These are phyloP conservation scores for Mantis religiosa DNA, from an alignment of 2,888 invertebrate species.

Conservation along the genomic window DNA sequence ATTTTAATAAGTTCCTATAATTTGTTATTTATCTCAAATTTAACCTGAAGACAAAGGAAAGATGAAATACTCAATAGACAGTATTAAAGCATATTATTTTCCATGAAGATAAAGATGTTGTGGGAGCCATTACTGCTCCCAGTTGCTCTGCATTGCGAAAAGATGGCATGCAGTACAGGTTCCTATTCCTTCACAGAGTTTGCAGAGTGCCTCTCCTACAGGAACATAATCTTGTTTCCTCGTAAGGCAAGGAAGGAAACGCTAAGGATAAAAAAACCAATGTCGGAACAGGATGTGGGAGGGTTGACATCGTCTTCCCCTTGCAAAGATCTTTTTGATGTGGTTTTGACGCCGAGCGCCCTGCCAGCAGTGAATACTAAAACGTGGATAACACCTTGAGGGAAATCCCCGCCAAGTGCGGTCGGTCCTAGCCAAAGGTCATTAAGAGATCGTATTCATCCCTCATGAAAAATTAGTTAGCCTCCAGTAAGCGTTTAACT, in stretches of 20 bases:
- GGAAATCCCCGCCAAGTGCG: not conserved
- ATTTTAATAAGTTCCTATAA: too few relatives aligned
- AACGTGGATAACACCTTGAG: not conserved
- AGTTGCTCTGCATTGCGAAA: too few relatives aligned
- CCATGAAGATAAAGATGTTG: too few relatives aligned
- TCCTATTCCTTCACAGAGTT: not conserved
- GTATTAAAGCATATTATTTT: too few relatives aligned
- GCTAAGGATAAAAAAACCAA: not conserved
- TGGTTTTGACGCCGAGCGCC: slow-evolving; percentile 8
- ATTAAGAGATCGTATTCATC: not conserved
- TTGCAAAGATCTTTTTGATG: slow-evolving; percentile 10
- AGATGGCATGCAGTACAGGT: not conserved
- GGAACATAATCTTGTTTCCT: not conserved
- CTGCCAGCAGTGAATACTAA: not conserved
- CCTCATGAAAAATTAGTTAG: not conserved
- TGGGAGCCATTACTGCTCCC: not conserved
- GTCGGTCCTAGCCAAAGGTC: not conserved
- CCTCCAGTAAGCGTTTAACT: not conserved
- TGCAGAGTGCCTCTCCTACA: not conserved
- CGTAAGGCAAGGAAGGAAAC: not conserved
- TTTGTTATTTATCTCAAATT: too few relatives aligned
- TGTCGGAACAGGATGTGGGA: not conserved
- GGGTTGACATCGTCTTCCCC: not conserved
- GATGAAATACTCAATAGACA: too few relatives aligned
- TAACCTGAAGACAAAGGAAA: too few relatives aligned